Evolutionary conservation across 2,113 vertebrate species (phyloP).

Genomic region (Ciconia maguari): DNA sequence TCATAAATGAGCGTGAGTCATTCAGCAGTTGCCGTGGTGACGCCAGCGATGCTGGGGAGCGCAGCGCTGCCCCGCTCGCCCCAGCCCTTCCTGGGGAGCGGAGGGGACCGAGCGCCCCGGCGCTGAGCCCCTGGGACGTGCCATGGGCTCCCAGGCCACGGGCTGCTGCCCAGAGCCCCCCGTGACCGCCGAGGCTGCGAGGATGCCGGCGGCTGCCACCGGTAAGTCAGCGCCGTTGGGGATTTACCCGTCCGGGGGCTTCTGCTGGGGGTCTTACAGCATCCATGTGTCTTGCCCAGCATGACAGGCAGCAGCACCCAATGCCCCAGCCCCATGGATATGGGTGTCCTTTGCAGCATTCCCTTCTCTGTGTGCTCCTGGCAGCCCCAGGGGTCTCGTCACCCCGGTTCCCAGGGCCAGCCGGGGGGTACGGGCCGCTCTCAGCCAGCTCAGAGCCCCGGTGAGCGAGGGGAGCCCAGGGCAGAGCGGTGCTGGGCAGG

Average conservation of each 20-base stretch:
- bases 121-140: neutral
- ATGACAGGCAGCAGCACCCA: neutral
- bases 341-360: neutral
- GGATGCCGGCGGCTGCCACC: neutral
- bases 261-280: neutral
- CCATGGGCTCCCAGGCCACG: neutral
- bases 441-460: accelerated
- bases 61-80: neutral
- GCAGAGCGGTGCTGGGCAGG: neutral
- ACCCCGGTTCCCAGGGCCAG: accelerated
- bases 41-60: slow-evolving; percentile 1
- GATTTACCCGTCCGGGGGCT: accelerated
- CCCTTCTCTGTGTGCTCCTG: neutral
- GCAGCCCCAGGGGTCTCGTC: neutral
- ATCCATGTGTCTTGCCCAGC: accelerated
- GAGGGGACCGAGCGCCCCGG: neutral
- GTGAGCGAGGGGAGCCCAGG: neutral
- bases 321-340: accelerated
- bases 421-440: accelerated
- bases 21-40: slow-evolving; percentile 50
- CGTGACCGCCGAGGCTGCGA: neutral
- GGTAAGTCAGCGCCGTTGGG: neutral
- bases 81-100: neutral
- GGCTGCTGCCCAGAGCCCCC: neutral
- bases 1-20: neutral